phyloP scores from a whole-genome alignment of 2,888 invertebrate species.

The Campoletis raptor region DNA sequence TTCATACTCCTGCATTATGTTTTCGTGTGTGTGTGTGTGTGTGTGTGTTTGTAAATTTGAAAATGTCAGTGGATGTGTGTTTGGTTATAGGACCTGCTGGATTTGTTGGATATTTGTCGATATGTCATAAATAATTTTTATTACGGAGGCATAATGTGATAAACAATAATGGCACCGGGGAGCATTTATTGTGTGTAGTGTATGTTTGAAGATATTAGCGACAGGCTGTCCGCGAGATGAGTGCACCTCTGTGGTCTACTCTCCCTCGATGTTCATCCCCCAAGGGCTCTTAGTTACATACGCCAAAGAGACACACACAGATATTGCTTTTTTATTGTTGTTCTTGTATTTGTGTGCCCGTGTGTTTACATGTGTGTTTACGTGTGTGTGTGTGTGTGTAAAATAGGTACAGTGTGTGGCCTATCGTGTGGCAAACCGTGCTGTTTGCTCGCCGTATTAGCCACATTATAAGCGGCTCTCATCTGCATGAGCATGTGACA shows the following conservation, averaged over 20 bases:
- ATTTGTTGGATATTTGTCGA: slow-evolving; percentile 53
- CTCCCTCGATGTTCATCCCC: slow-evolving; percentile 48
- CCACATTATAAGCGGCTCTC: slow-evolving; percentile 77
- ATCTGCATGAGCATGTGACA: slow-evolving; percentile 82
- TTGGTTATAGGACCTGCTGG: slow-evolving; percentile 26
- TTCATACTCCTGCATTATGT: not conserved
- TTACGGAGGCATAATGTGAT: slow-evolving; percentile 60
- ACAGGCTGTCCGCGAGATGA: slow-evolving; percentile 65
- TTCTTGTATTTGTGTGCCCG: not conserved
- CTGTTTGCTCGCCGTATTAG: slow-evolving; percentile 78
- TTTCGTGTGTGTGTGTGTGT: not conserved
- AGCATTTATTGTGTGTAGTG: slow-evolving; percentile 25
- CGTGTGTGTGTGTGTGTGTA: not conserved
- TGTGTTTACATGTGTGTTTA: too few relatives aligned
- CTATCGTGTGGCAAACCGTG: slow-evolving; percentile 66
- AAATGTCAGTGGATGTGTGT: not conserved
- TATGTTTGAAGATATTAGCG: slow-evolving; percentile 67
- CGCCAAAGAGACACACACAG: not conserved
- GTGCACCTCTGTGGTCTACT: slow-evolving; percentile 27
- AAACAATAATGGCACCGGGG: slow-evolving; percentile 57
- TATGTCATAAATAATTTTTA: slow-evolving; percentile 68
- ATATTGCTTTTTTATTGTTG: not conserved
- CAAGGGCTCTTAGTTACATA: slow-evolving; percentile 49
- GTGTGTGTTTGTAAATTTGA: not conserved
- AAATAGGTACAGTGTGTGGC: slow-evolving; percentile 36